Base-by-base conservation (phyloP, 2,888 invertebrate species). In the Embidobia sp. region DNA sequence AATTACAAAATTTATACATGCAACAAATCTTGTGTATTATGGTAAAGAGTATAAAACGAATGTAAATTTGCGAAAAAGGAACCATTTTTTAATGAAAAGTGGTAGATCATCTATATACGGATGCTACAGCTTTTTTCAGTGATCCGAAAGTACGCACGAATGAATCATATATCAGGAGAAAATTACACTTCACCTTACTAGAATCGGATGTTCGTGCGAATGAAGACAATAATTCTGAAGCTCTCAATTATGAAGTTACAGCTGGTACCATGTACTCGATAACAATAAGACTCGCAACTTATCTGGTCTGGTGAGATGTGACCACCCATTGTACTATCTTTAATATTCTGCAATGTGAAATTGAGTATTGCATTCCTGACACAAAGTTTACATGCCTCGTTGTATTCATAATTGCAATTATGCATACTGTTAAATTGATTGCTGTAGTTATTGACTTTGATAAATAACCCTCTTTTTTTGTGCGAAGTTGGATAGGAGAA, bases 191-290 rank as follows among this genome's bases (percentile, higher is more conserved):
- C 46, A 33, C 35, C 29, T 70, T 70, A 27, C 27, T 6, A 31
- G 49, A 70, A 70, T 70, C 26, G 59, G 44, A 51, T 49, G 51
- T 35, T 70, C 44, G 70, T 59, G 70, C 59, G 44, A 61, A 61
- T 59, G 49, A 51, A 70, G 70, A 70, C 59, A 70, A 70, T 70
- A 70, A 70, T 59, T 70, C 33, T 33, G 44, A 44, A 44, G 70
- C 59, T 70, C 70, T 72, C 70, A 72, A 72, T 72, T 70, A 70
- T 40, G 61, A 70, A 70, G 70, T 70, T 70, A 70, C 70, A 70
- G 61, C 70, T 70, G 70, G 53, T 53, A 70, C 70, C 53, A 53
- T 61, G 61, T 53, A 53, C 61, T 70, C 61, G 61, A 70, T 70
- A 61, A 70, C 70, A 70, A 70, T 70, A 70, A 61, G 61, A 59